Percentiles rank a stretch among this genome's conserved stretches.
Conservation (phyloP, 2,113 vertebrate genomes). For the Amblyornis subalaris region DNA sequence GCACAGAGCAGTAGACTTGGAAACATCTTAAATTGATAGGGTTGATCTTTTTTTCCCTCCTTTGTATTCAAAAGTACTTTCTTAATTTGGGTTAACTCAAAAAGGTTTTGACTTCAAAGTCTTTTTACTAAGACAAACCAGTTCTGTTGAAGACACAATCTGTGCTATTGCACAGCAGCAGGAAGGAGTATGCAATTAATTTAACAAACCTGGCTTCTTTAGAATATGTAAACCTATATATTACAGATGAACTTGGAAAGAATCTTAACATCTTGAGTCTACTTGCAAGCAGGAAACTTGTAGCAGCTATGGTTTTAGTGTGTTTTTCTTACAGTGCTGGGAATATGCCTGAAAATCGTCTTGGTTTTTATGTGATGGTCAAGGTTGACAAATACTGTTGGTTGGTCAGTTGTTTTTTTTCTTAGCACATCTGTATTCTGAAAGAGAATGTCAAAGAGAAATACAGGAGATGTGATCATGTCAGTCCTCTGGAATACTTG, state of each 20-base stretch:
- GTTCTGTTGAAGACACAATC: not conserved
- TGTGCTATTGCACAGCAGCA: not conserved
- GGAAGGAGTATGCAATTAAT: not conserved
- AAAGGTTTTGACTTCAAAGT: not conserved
- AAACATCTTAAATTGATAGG: not conserved
- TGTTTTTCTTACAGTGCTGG: not conserved
- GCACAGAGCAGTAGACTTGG: not conserved
- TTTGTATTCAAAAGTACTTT: not conserved
- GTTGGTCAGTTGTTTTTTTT: not conserved
- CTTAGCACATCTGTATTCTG: slow-evolving; percentile 84
- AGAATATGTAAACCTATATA: not conserved
- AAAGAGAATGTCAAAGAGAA: slow-evolving; percentile 80
- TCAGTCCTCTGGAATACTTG: not conserved
- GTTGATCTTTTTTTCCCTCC: not conserved
- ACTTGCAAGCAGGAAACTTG: not conserved
- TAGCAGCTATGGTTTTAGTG: not conserved
- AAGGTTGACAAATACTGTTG: not conserved
- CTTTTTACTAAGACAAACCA: not conserved
- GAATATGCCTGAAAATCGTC: not conserved
- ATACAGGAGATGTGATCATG: slow-evolving; percentile 72
- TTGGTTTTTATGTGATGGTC: not conserved
- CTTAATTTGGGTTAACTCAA: not conserved
- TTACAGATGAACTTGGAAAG: not conserved
- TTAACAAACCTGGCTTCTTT: not conserved
- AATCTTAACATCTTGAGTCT: not conserved